These are phyloP conservation scores for Melopsittacus undulatus DNA, from an alignment of 2,797 vertebrate genomes.

Conservation along the genomic window DNA sequence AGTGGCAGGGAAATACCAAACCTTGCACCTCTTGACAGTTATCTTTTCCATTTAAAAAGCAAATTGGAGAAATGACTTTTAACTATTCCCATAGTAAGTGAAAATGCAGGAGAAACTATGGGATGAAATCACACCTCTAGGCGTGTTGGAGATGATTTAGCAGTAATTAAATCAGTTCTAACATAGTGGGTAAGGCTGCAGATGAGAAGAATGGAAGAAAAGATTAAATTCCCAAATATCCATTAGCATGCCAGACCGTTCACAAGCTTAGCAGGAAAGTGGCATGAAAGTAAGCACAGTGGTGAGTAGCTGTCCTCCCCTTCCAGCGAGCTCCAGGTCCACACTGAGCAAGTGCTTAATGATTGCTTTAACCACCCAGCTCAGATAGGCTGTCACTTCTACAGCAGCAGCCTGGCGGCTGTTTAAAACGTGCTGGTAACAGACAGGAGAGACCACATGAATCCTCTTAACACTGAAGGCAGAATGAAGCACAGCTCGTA, in stretches of 20 bases:
- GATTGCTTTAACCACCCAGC: neutral
- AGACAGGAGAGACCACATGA: neutral
- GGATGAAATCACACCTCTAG: neutral
- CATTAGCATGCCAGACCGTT: neutral
- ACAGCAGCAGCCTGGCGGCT: neutral
- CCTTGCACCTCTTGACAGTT: neutral
- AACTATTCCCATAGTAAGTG: neutral
- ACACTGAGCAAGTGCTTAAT: neutral
- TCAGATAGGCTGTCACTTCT: neutral
- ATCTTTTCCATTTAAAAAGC: neutral
- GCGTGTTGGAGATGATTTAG: neutral
- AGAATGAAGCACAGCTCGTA: neutral
- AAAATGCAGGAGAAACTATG: neutral
- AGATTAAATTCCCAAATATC: neutral
- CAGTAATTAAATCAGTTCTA: neutral
- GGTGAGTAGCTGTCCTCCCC: conserved; percentile 4
- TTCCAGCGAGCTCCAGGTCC: neutral
- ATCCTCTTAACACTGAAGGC: fast-evolving
- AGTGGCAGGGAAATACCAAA: neutral
- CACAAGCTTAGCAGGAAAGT: neutral
- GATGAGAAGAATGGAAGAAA: neutral
- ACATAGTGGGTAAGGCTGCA: neutral
- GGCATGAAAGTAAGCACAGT: neutral
- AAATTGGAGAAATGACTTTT: neutral
- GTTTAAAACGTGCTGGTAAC: neutral